Base-by-base conservation (phyloP, 2,888 invertebrate species). In the Ephialtes manifestator region DNA sequence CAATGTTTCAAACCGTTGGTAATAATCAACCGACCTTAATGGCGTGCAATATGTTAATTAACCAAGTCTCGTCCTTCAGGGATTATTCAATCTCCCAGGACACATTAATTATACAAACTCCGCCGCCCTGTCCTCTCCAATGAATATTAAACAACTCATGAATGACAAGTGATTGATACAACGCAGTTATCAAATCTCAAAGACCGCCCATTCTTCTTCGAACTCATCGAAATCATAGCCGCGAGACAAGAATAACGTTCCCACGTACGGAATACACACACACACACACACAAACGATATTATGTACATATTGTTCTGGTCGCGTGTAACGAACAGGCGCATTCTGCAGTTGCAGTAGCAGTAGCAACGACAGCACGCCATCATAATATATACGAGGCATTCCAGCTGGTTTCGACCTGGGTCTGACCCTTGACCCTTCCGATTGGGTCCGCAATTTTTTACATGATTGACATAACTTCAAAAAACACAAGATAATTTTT, bases 141-240 rank as follows among this genome's bases (percentile, higher is more conserved):
- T 81, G 84, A 85, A 85, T 85, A 75, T 78, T 82, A 67, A 79
- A 65, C 67, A 58, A 71, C 65, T 85, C 85, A 79, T 79, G 82
- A 85, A 82, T 85, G 55, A 70, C 79, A 58, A 85, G 72, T 58
- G 77, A 84, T 72, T 80, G 48, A 80, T 75, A 35, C 63, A 63
- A 35, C 39, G 20, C n/a, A 67, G 60, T 76, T 74, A 53, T 70
- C 81, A 65, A 74, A 70, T 81, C 39, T 76, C 76, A 51, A 81
- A 76, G 58, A 71, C 18, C 31, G 31, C 5, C n/a, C 5, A 20
- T n/a, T 11, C 18, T 28, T 53, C 24, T 35, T n/a, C 35, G 15
- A 31, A 43, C 65, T 39, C 18, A 39, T 65, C 65, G 35, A 65
- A 75, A 71, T 80, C 70, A 76, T 80, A 67, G 72, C 65, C 11